Evolutionary conservation across 2,888 invertebrate genomes (phyloP), one percentile per base, ranked within the genome.

Genomic region (Cephonodes hylas): DNA sequence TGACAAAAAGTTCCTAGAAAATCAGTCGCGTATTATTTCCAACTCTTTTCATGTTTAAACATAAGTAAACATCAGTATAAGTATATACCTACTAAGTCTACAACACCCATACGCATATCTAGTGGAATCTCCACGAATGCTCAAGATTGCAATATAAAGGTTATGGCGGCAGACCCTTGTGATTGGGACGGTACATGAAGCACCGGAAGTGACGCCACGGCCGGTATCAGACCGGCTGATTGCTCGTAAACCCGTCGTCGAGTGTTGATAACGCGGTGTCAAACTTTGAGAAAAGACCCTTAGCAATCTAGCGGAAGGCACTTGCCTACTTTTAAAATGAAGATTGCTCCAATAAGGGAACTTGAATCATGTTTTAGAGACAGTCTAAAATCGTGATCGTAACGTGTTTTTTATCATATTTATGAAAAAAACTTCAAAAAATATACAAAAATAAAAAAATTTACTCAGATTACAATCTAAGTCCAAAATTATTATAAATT

Each of bases 221-320:
- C 71, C 76, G 75, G 75, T 84, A 85, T 86, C 84, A 76, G 67
- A 58, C 64, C 63, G 70, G 74, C 79, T 81, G 83, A 84, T 83
- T 84, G 85, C 80, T 83, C 85, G 81, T 86, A 86, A 85, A 85
- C 78, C 76, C 72, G 68, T 66, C 73, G 69, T 63, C 62, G 61
- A 60, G 69, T 69, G 68, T 42, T 65, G 80, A 81, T 80, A 79
- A 79, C 70, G 66, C 60, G 46, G 42, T 34, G 65, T 64, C 66
- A 68, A 71, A 74, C 71, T 76, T 20, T 70, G 66, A 70, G 69
- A 73, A 70, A 68, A 73, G 68, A 72, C 69, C 64, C 63, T 65
- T 63, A 23, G 67, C 66, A 73, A 70, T 73, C 57, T 65, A 68
- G 15, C 44, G 18, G 7, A 42, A n/a, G 10, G 25, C 25, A 59